Evolutionary conservation across 2,113 vertebrate genomes (phyloP).

Genomic region (Xiphophorus maculatus): DNA sequence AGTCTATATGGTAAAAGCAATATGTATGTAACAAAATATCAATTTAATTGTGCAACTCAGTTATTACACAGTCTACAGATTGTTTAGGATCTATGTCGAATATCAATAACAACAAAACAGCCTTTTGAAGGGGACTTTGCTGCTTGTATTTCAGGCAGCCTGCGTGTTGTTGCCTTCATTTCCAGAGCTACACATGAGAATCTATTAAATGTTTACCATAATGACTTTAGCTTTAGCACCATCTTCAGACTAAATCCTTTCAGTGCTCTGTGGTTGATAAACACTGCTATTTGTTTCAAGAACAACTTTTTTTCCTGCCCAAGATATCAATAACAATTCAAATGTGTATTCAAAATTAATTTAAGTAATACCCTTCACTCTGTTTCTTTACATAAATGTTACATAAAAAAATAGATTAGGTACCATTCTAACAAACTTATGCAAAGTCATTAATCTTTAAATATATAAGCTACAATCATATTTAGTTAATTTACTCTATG

Average conservation of each 20-base stretch:
- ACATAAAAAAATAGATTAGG: background rate
- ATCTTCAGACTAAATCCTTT: slow-evolving; percentile 18
- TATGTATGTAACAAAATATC: background rate
- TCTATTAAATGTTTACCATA: background rate
- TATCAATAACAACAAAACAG: background rate
- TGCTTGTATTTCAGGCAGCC: background rate
- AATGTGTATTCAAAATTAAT: background rate
- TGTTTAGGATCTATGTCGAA: background rate
- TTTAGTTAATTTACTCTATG: too few species aligned
- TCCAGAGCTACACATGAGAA: background rate
- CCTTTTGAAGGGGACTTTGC: background rate
- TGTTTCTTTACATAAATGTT: slow-evolving; percentile 9
- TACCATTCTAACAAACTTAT: background rate
- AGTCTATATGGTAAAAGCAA: background rate
- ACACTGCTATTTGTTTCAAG: rapidly evolving
- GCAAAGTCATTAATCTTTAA: background rate
- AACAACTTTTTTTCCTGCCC: background rate
- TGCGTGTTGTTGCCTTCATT: background rate
- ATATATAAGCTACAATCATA: too few species aligned
- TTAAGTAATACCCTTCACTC: background rate
- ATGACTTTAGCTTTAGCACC: slow-evolving; percentile 22
- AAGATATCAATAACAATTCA: background rate
- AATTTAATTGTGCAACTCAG: background rate
- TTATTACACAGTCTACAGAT: background rate
- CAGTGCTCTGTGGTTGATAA: background rate